phyloP scores from a whole-genome alignment of 2,113 vertebrate genomes.

The Neolamprologus tretocephalus region DNA sequence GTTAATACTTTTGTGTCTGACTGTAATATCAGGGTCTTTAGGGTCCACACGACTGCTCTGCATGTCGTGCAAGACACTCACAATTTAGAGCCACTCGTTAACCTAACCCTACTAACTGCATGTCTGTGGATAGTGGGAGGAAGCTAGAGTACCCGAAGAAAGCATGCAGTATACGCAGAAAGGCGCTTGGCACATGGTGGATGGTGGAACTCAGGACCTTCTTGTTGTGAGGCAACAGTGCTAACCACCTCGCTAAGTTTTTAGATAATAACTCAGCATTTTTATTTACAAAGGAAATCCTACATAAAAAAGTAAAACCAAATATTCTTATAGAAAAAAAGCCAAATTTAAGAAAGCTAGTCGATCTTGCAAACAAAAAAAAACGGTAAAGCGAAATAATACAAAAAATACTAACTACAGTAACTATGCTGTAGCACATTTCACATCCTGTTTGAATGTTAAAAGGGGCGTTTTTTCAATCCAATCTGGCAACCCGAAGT shows the following conservation, averaged over 20 bases:
- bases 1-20: neutral
- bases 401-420: neutral
- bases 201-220: neutral
- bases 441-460: neutral
- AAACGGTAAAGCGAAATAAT: neutral
- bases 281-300: neutral
- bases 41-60: neutral
- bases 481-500: slow-evolving; percentile 49
- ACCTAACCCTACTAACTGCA: neutral
- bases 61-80: neutral
- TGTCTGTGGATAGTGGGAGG: neutral
- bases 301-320: neutral
- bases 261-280: neutral
- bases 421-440: neutral
- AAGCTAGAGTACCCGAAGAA: neutral
- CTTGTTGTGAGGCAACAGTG: neutral
- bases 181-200: neutral
- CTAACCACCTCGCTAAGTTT: neutral
- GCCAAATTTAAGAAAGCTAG: neutral
- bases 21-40: neutral
- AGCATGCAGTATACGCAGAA: neutral
- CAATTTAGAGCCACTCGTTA: neutral
- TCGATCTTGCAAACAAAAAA: neutral
- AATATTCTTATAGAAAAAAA: neutral
- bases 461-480: neutral